Conservation (phyloP, 2,797 vertebrate genomes). For the Cryptoprocta ferox region DNA sequence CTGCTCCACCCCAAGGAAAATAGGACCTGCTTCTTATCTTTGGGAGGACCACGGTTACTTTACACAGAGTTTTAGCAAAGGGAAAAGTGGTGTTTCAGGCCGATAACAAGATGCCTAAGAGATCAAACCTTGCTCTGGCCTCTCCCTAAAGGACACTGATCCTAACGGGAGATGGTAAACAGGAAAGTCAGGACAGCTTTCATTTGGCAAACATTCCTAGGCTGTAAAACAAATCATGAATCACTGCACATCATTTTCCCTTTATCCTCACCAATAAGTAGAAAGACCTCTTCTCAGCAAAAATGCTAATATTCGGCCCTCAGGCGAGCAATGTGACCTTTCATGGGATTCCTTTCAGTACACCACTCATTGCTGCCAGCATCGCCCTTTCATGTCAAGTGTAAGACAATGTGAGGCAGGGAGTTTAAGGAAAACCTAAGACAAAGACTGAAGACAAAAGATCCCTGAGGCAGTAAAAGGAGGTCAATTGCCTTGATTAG, state of each 20-base stretch:
- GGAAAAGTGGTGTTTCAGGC: neutral
- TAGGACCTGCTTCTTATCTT: neutral
- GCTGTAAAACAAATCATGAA: neutral
- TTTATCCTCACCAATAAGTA: neutral
- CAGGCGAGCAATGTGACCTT: neutral
- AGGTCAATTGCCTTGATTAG: neutral
- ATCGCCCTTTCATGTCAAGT: neutral
- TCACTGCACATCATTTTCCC: neutral
- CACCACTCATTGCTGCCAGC: neutral
- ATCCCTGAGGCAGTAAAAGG: neutral
- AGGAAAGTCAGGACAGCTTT: neutral
- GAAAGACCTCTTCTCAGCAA: neutral
- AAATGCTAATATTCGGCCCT: neutral
- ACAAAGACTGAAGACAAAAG: neutral
- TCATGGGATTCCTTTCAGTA: neutral
- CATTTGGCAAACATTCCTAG: neutral
- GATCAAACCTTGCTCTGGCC: neutral
- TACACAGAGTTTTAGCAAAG: neutral
- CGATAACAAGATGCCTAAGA: neutral
- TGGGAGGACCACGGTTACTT: neutral
- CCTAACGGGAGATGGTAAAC: neutral
- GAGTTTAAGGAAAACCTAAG: neutral
- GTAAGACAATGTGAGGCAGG: neutral
- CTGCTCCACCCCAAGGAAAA: neutral
- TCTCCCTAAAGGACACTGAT: neutral